phyloP scores from a whole-genome alignment of 2,888 invertebrate genomes.

The Prosapia bicincta region DNA sequence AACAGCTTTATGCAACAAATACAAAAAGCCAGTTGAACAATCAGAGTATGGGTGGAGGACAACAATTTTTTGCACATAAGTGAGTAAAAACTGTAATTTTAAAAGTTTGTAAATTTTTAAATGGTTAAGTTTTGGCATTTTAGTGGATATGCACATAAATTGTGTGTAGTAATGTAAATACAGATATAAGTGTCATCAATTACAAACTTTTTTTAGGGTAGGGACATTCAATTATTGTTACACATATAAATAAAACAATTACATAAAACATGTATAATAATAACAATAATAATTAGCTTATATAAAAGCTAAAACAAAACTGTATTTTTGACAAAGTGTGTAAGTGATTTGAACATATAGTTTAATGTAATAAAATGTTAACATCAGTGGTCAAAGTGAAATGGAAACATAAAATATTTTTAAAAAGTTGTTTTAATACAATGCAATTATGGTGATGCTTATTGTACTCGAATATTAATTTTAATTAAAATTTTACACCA shows the following conservation, averaged over 20 bases:
- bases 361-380: no score
- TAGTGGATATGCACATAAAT: no score
- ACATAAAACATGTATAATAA: not conserved
- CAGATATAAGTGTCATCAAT: no score
- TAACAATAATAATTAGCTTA: not conserved
- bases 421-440: not conserved
- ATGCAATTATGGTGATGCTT: not conserved
- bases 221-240: not conserved
- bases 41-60: conserved; percentile 43
- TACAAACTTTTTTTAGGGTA: no score
- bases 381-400: no score
- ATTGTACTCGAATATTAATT: not conserved
- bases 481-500: not conserved
- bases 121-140: not conserved
- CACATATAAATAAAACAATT: not conserved
- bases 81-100: not conserved
- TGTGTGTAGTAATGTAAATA: not conserved
- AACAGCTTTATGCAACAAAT: conserved; percentile 87
- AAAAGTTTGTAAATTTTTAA: not conserved
- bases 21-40: conserved; percentile 56
- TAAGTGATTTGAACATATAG: not conserved
- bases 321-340: not conserved
- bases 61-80: conserved; percentile 46
- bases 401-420: not conserved
- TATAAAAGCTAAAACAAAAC: not conserved